These are phyloP conservation scores for Apodemus sylvaticus DNA, from an alignment of 2,113 vertebrate species.

Conservation along the genomic window DNA sequence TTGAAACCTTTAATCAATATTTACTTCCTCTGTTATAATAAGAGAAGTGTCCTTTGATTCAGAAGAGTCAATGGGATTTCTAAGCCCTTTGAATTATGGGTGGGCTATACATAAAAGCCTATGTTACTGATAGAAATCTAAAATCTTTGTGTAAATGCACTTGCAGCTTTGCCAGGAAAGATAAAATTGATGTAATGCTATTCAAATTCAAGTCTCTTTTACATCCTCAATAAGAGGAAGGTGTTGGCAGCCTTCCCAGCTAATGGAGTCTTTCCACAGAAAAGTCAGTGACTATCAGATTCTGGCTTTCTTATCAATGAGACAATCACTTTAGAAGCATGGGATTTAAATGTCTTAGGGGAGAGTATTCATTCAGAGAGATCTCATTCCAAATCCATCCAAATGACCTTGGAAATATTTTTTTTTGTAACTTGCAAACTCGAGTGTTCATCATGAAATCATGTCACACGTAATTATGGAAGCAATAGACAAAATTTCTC, in stretches of 20 bases:
- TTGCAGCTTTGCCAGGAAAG: slow-evolving; percentile 47
- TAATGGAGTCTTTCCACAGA: slow-evolving; percentile 53
- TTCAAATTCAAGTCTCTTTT: slow-evolving; percentile 59
- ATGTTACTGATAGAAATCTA: slow-evolving; percentile 37
- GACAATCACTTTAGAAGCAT: slow-evolving; percentile 36
- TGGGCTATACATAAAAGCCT: slow-evolving; percentile 18
- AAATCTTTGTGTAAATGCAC: slow-evolving; percentile 28
- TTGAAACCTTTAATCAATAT: slow-evolving; percentile 30
- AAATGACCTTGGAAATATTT: slow-evolving; percentile 47
- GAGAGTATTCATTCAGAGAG: slow-evolving; percentile 19
- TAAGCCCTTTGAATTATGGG: slow-evolving; percentile 12
- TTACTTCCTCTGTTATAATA: neutral
- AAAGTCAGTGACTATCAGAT: slow-evolving; percentile 9
- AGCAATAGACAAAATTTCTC: neutral
- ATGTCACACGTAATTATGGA: neutral
- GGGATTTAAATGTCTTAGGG: slow-evolving; percentile 41
- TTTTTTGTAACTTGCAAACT: neutral
- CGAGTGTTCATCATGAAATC: neutral
- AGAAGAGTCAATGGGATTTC: slow-evolving; percentile 25
- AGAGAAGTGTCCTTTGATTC: slow-evolving; percentile 9
- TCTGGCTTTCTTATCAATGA: slow-evolving; percentile 45
- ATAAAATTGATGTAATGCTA: slow-evolving; percentile 51
- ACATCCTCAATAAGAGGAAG: slow-evolving; percentile 30
- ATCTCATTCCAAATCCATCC: neutral
- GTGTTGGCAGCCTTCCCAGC: slow-evolving; percentile 55